Conservation (phyloP, 2,113 vertebrate genomes). For the Coturnix japonica region DNA sequence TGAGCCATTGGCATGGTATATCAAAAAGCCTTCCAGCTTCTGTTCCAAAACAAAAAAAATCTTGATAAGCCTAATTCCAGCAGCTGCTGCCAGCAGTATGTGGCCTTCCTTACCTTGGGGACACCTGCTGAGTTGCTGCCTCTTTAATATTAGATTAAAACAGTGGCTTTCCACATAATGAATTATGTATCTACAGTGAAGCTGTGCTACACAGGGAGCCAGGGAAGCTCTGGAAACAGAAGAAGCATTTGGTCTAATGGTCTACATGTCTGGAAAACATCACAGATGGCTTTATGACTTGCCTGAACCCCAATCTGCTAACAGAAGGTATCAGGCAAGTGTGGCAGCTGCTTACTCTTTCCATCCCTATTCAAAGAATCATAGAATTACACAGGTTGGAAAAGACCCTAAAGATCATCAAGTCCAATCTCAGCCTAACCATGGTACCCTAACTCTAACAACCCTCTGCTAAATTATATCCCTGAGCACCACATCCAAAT, state of each 20-base stretch:
- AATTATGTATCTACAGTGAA: conserved; percentile 25
- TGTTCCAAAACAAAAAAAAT: conserved; percentile 53
- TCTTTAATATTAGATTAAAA: conserved; percentile 60
- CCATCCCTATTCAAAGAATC: background rate
- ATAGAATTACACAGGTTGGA: too few species aligned
- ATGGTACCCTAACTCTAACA: too few species aligned
- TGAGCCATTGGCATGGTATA: background rate
- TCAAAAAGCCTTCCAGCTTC: conserved; percentile 34
- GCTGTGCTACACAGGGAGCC: background rate
- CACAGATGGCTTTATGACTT: background rate
- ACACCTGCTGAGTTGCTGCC: conserved; percentile 59
- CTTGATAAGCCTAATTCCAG: conserved; percentile 25
- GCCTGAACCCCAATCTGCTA: background rate
- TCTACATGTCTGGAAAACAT: background rate
- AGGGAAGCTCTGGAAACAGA: background rate
- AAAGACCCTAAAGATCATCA: too few species aligned
- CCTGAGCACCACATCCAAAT: too few species aligned
- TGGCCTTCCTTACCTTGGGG: conserved; percentile 30
- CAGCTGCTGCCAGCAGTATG: conserved; percentile 32
- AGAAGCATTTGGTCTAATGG: background rate
- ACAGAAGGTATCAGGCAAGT: background rate
- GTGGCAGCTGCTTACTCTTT: background rate
- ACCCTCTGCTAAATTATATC: too few species aligned
- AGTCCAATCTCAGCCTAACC: too few species aligned
- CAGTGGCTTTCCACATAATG: conserved; percentile 7